phyloP scores from a whole-genome alignment of 2,797 vertebrate genomes.

The Chloroceryle inda region DNA sequence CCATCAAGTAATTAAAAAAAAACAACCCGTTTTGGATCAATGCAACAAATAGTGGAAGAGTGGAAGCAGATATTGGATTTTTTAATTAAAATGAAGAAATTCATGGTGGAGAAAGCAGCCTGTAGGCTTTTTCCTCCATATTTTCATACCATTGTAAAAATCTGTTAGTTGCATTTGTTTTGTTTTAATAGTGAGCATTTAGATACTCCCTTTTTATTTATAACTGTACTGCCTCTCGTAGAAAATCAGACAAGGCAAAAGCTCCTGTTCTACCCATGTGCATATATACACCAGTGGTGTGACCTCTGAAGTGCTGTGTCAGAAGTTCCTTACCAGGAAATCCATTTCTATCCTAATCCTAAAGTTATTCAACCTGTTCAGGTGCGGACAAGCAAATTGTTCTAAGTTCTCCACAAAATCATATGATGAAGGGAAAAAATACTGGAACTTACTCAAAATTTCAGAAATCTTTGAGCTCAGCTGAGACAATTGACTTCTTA shows the following conservation, averaged over 20 bases:
- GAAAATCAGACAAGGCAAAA: not conserved
- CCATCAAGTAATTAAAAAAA: not conserved
- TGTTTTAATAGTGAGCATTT: not conserved
- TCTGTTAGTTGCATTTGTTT: not conserved
- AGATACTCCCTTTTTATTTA: not conserved
- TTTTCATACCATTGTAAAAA: not conserved
- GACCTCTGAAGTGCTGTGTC: not conserved
- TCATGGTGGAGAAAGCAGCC: not conserved
- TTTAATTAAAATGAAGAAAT: not conserved
- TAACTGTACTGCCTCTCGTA: not conserved
- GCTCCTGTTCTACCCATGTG: not conserved
- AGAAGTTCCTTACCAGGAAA: not conserved
- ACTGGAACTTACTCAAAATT: not conserved
- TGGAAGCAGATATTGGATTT: not conserved
- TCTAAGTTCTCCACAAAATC: not conserved
- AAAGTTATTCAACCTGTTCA: rapidly evolving
- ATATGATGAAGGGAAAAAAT: not conserved
- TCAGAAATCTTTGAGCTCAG: not conserved
- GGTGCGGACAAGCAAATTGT: not conserved
- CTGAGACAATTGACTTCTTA: not conserved
- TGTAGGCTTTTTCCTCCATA: not conserved
- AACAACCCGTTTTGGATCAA: not conserved
- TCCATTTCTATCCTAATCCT: not conserved
- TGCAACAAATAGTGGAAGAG: not conserved
- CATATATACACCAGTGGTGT: not conserved